Base-by-base conservation (phyloP, 2,888 invertebrate genomes). In the Tromatobia lineatoria region DNA sequence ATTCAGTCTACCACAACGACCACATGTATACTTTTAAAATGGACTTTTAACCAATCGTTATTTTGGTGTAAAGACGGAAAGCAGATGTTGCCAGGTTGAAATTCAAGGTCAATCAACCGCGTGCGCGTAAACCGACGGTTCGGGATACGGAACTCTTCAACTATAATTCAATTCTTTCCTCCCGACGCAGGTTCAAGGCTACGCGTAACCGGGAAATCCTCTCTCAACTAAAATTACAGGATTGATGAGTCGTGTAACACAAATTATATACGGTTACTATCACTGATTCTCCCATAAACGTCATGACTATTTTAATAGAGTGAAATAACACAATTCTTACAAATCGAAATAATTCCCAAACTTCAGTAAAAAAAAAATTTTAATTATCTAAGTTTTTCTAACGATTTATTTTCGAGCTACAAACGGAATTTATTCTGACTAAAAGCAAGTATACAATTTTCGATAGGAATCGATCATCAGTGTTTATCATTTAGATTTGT, bases 1-100 rank as follows among this genome's bases (percentile, higher is more conserved):
- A 47, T 23, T 23, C 67, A n/a, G 15, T 20, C 45, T 10, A 67
- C 45, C 67, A 25, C 25, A 25, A 45, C 13, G 6, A 3, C 25
- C 10, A 20, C 6, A 47, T 8, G 34, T n/a, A 7, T 61, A 15
- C 23, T 38, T 38, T 57, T 18, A 38, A 34, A 15, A n/a, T 73
- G 38, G 38, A 20, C 1, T 59, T 7, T 20, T 59, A 15, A 38
- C 64, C 38, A 64, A 75, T 75, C 70, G 57, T 64, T 20, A 18
- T 64, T 64, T 64, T 38, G 42, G 59, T 57, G 23, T 23, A 25
- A 8, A n/a, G 25, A 57, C 57, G 57, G 57, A 25, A 73, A 78
- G 82, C 86, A 79, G 85, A 29, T 76, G 57, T 15, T 78, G 70
- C 75, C 59, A 50, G 50, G 45, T 45, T 59, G 67, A 61, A 85